Percentiles rank a stretch among this genome's conserved stretches.
These are phyloP conservation scores for Sylvia atricapilla DNA, from an alignment of 2,113 vertebrate genomes.

Conservation along the genomic window DNA sequence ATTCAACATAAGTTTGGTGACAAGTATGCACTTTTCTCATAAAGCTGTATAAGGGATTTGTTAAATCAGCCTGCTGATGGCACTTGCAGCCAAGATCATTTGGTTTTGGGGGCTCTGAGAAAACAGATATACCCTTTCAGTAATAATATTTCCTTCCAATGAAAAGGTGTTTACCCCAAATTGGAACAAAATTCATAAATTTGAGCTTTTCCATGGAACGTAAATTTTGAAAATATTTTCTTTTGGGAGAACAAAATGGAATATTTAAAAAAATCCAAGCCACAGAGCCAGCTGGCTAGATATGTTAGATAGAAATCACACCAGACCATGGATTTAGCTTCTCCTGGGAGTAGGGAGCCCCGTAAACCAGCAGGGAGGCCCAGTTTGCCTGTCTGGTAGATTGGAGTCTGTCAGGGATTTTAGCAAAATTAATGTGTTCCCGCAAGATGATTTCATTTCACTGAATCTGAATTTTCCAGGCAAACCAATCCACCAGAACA, in stretches of 20 bases:
- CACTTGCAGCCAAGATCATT: neutral
- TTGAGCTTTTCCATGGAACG: neutral
- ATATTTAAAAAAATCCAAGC: neutral
- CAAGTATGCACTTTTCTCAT: neutral
- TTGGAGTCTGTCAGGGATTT: neutral
- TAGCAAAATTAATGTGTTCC: neutral
- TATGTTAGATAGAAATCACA: neutral
- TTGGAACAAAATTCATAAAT: neutral
- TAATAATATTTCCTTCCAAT: neutral
- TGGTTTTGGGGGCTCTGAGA: neutral
- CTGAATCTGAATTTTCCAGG: neutral
- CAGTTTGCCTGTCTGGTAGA: neutral
- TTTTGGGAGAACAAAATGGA: neutral
- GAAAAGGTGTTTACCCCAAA: neutral
- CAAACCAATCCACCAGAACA: neutral
- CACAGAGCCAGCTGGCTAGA: conserved; percentile 16
- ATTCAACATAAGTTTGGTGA: neutral
- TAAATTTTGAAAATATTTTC: conserved; percentile 36
- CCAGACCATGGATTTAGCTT: neutral
- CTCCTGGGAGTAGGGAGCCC: neutral
- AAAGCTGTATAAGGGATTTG: neutral
- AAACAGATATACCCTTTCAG: neutral
- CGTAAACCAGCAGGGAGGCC: conserved; percentile 21
- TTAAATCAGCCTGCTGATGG: neutral
- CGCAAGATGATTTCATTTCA: neutral